Evolutionary conservation across 2,797 vertebrate genomes (phyloP).

Genomic region (Cynodonichthys magdalenae): DNA sequence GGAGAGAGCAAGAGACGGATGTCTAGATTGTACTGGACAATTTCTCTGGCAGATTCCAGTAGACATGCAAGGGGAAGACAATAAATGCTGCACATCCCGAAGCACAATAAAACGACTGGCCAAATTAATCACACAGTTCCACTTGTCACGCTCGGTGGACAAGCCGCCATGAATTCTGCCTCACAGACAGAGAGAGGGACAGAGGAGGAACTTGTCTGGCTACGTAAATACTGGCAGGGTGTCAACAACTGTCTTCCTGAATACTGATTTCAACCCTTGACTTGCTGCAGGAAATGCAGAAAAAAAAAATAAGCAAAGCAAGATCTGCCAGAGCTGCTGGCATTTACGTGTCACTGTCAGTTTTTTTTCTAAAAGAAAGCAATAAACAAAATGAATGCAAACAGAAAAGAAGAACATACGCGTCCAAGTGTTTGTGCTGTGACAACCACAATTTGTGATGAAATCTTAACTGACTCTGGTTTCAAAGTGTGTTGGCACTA

Average conservation of each 20-base stretch:
- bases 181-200: conserved; percentile 60
- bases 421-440: not conserved
- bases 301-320: conserved; percentile 44
- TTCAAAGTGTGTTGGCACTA: not conserved
- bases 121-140: conserved; percentile 82
- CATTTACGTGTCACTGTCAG: conserved; percentile 48
- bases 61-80: conserved; percentile 72
- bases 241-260: conserved; percentile 68
- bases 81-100: conserved; percentile 73
- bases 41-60: conserved; percentile 69
- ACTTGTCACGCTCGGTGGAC: conserved; percentile 78
- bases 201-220: conserved; percentile 60
- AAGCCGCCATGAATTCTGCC: conserved; percentile 73
- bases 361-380: conserved; percentile 34
- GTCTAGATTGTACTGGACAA: conserved; percentile 65
- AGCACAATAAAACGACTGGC: conserved; percentile 80
- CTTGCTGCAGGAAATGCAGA: conserved; percentile 54
- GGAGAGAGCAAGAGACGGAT: conserved; percentile 28
- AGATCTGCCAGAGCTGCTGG: conserved; percentile 49
- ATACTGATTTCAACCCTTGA: conserved; percentile 64
- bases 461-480: conserved; percentile 14
- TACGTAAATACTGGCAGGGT: conserved; percentile 64
- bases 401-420: conserved; percentile 5
- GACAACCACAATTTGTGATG: conserved; percentile 1
- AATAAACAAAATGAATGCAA: conserved; percentile 38